phyloP scores from a whole-genome alignment of 1,140 invertebrate species.

The Eumeta japonica region DNA sequence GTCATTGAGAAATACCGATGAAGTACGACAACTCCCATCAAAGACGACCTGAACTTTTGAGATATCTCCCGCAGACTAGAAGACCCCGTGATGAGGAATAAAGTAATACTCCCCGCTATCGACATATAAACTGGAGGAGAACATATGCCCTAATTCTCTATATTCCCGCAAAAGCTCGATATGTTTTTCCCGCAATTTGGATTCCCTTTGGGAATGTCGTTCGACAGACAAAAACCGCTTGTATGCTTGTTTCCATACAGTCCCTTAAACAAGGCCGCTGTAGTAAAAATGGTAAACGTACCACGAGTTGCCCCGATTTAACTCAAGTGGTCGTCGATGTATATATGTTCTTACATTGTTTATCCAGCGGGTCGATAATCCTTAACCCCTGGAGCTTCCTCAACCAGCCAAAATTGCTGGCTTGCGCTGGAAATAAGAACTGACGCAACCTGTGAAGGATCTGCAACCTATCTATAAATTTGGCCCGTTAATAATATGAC shows the following conservation, averaged over 20 bases:
- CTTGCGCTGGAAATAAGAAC: neutral
- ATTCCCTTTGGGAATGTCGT: neutral
- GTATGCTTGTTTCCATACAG: neutral
- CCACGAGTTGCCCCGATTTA: too few relatives aligned
- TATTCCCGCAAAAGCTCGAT: neutral
- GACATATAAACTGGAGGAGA: neutral
- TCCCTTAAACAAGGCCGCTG: neutral
- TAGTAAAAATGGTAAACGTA: neutral
- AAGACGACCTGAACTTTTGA: slow-evolving; percentile 5
- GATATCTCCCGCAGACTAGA: neutral
- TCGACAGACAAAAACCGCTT: neutral
- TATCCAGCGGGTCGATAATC: neutral
- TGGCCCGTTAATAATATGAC: too few relatives aligned
- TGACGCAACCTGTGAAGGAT: too few relatives aligned
- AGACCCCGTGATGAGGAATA: neutral
- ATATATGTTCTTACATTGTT: neutral
- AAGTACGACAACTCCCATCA: slow-evolving; percentile 7
- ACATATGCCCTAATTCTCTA: neutral
- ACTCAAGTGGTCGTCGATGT: neutral
- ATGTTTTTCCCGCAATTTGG: neutral
- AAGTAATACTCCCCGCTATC: neutral
- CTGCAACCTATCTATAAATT: too few relatives aligned
- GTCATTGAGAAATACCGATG: slow-evolving; percentile 7
- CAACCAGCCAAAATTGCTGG: neutral
- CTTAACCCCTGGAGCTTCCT: neutral